A percentile compares a stretch with the other conserved stretches of the same genome.
Conservation (phyloP, 2,113 vertebrate genomes). For the Oryzias javanicus region DNA sequence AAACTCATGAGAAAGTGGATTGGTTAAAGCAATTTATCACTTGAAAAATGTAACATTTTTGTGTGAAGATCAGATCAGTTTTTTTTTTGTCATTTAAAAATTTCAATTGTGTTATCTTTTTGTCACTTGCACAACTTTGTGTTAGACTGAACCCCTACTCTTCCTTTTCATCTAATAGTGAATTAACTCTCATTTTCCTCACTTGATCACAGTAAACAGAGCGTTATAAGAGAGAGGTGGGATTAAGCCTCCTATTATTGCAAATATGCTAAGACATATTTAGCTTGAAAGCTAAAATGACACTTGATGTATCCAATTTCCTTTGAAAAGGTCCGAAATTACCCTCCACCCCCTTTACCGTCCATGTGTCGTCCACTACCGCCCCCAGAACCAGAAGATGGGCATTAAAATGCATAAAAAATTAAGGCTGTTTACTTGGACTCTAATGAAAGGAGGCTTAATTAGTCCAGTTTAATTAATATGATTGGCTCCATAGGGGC, state of each 20-base stretch:
- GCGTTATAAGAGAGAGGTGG: background rate
- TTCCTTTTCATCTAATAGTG: too few species aligned
- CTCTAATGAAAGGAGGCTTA: slow-evolving; percentile 84
- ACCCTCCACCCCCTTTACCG: background rate
- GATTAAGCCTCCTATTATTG: background rate
- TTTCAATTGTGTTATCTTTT: too few species aligned
- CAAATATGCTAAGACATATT: slow-evolving; percentile 40
- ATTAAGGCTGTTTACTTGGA: slow-evolving; percentile 87
- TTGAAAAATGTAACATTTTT: too few species aligned
- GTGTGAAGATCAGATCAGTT: too few species aligned
- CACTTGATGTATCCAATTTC: slow-evolving; percentile 33
- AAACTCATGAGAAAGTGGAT: too few species aligned
- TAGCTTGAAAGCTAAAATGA: slow-evolving; percentile 40
- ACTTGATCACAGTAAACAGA: too few species aligned
- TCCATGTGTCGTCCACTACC: slow-evolving; percentile 21
- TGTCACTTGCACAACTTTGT: too few species aligned
- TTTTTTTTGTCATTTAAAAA: too few species aligned
- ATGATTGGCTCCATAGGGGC: slow-evolving; percentile 68
- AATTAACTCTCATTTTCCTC: too few species aligned
- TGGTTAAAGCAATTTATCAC: too few species aligned
- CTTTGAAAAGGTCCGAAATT: background rate
- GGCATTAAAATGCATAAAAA: slow-evolving; percentile 90
- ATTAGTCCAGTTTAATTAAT: slow-evolving; percentile 77
- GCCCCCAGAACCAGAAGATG: slow-evolving; percentile 77
- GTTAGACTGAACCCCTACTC: too few species aligned